Base-by-base conservation (phyloP, 2,888 invertebrate genomes). In the Melolontha melolontha region DNA sequence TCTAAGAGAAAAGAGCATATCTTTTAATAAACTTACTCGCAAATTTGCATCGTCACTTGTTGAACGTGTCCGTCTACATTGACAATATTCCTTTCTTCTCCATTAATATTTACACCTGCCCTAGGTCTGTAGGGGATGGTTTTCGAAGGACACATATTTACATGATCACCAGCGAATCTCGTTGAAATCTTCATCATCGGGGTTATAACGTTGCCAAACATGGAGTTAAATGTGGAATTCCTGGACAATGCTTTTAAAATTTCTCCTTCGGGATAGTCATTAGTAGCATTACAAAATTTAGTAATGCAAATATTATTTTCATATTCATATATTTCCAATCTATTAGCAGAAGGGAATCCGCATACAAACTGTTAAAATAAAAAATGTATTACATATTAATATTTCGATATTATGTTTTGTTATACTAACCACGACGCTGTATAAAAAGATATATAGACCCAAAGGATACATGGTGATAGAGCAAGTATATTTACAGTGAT, bases 1-100 rank as follows among this genome's bases (percentile, higher is more conserved):
- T n/a, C n/a, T n/a, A n/a, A n/a, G n/a, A n/a, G 17, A 1, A 8
- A n/a, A 12, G n/a, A n/a, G n/a, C n/a, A 52, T 27, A 16, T 44
- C 22, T 29, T 16, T 8, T 40, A 40, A 1, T 34, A 52, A 29
- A 63, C 68, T 64, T 55, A 68, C 68, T n/a, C 51, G 44, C 68
- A 68, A 22, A 17, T 22, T 64, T 68, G 49, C 6, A 47, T 34
- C 11, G 22, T 22, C 11, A 68, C 47, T 8, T 14, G 10, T 57
- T 68, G 68, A 5, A 14, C n/a, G 47, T 62, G 22, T 10, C 47
- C 44, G 2, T 55, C 27, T 6, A 68, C 39, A 14, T 68, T 68
- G 17, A 68, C 64, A 8, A 68, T 68, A 12, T 34, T 54, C 47
- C 54, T 68, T 40, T 42, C 12, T 29, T 49, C 42, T 4, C 54